Percentiles rank a stretch among this genome's conserved stretches.
Conservation (phyloP, 2,888 invertebrate genomes). For the Peribatodes rhomboidaria region DNA sequence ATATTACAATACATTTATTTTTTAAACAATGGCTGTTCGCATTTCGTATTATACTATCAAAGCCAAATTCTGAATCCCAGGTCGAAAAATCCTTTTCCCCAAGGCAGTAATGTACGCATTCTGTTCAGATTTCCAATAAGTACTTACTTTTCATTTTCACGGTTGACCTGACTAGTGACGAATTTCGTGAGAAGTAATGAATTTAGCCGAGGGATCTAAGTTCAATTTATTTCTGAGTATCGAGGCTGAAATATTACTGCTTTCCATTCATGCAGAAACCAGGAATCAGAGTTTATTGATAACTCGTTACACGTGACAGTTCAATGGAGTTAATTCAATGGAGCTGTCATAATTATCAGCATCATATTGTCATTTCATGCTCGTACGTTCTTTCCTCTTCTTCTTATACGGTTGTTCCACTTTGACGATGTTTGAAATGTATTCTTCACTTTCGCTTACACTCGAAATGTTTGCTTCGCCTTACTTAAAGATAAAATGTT, state of each 20-base stretch:
- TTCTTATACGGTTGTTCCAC: too few species aligned
- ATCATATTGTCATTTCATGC: too few species aligned
- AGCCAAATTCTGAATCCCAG: neutral
- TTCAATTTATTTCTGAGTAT: slow-evolving; percentile 40
- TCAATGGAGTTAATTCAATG: too few species aligned
- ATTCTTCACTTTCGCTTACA: too few species aligned
- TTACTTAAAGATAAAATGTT: too few species aligned
- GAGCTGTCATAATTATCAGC: too few species aligned
- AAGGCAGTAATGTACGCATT: slow-evolving; percentile 7
- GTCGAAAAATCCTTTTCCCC: slow-evolving; percentile 1
- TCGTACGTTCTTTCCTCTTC: too few species aligned
- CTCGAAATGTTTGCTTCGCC: too few species aligned
- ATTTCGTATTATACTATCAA: neutral
- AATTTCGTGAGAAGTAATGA: slow-evolving; percentile 41
- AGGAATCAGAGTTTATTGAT: neutral
- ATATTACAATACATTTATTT: too few species aligned
- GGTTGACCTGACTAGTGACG: slow-evolving; percentile 38
- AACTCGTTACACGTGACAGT: too few species aligned
- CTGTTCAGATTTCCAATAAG: slow-evolving; percentile 19
- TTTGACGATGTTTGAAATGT: too few species aligned
- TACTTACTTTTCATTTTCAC: slow-evolving; percentile 33
- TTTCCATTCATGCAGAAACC: neutral
- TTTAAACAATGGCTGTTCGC: too few species aligned
- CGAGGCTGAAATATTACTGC: neutral
- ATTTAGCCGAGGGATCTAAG: slow-evolving; percentile 42